Conservation (phyloP, 2,888 invertebrate species). For the Orthosia gracilis region DNA sequence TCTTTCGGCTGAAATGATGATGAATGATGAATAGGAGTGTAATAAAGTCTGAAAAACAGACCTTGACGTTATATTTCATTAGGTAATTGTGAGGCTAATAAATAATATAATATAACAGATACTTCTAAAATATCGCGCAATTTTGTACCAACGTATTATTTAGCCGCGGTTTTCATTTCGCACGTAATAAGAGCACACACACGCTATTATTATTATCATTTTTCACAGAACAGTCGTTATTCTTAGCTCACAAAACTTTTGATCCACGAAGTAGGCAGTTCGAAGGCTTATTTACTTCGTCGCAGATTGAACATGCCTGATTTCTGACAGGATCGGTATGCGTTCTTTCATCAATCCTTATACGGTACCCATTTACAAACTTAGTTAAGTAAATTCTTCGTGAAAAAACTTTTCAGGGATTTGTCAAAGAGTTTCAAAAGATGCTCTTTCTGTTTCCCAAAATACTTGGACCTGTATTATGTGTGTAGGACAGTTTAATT, state of each 20-base stretch:
- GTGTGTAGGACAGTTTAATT: slow-evolving; percentile 33
- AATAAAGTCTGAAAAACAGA: slow-evolving; percentile 1
- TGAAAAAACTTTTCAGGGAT: slow-evolving; percentile 50
- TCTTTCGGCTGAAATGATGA: too few relatives aligned
- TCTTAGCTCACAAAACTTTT: slow-evolving; percentile 26
- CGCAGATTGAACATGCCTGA: not conserved
- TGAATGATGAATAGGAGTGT: too few relatives aligned
- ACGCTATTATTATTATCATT: slow-evolving; percentile 14
- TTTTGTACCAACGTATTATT: not conserved
- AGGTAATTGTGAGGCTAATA: not conserved
- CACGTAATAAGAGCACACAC: slow-evolving; percentile 11
- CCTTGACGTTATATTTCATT: not conserved
- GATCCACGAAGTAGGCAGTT: slow-evolving; percentile 7
- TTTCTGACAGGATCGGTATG: not conserved
- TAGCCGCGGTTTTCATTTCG: slow-evolving; percentile 8
- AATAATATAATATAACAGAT: not conserved
- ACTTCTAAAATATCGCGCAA: slow-evolving; percentile 13
- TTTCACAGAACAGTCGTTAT: slow-evolving; percentile 24
- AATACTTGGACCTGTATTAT: slow-evolving; percentile 44
- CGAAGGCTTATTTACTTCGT: slow-evolving; percentile 11
- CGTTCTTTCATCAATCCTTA: slow-evolving; percentile 51
- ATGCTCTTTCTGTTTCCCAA: slow-evolving; percentile 24
- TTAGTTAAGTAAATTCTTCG: slow-evolving; percentile 58
- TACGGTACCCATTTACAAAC: slow-evolving; percentile 54
- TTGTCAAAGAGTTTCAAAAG: slow-evolving; percentile 42